phyloP scores from a whole-genome alignment of 1,140 invertebrate genomes.

The Leptinotarsa lineolata region DNA sequence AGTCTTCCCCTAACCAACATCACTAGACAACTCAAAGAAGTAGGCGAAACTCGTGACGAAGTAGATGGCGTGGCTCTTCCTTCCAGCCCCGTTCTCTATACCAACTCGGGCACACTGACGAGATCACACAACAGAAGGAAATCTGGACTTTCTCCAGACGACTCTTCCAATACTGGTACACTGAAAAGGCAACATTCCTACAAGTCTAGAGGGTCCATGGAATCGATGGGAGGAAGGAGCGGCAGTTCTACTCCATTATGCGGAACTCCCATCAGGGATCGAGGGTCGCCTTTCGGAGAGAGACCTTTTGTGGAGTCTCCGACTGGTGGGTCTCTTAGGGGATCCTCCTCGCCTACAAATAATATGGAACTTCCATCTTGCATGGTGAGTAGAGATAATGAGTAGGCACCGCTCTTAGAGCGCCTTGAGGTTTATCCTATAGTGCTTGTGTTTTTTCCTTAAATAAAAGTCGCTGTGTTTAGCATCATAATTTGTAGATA shows the following conservation, averaged over 20 bases:
- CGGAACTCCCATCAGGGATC: slow-evolving; percentile 60
- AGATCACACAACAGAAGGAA: slow-evolving; percentile 60
- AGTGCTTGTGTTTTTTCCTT: too few species aligned
- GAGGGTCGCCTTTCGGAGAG: slow-evolving; percentile 55
- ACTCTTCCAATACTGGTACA: slow-evolving; percentile 62
- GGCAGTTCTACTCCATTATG: slow-evolving; percentile 61
- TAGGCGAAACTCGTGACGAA: slow-evolving; percentile 66
- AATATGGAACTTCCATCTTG: slow-evolving; percentile 46
- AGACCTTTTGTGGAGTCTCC: slow-evolving; percentile 55
- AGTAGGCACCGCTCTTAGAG: too few species aligned
- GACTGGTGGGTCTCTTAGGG: slow-evolving; percentile 56
- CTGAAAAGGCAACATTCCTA: slow-evolving; percentile 61
- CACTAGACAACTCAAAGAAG: slow-evolving; percentile 84
- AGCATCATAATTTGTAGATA: too few species aligned
- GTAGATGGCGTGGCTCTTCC: slow-evolving; percentile 44
- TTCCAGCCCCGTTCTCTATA: slow-evolving; percentile 48
- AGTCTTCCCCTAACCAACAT: slow-evolving; percentile 89
- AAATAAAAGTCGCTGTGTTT: too few species aligned
- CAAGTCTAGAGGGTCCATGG: slow-evolving; percentile 50
- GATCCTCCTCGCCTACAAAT: slow-evolving; percentile 54
- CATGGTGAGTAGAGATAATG: slow-evolving; percentile 54
- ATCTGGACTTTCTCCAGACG: slow-evolving; percentile 56
- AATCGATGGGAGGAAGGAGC: slow-evolving; percentile 52
- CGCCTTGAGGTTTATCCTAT: too few species aligned
- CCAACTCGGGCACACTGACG: slow-evolving; percentile 58